A percentile compares a stretch with the other conserved stretches of the same genome.
Evolutionary conservation across 2,888 invertebrate genomes (phyloP).

Genomic region (Dinocampus coccinellae): DNA sequence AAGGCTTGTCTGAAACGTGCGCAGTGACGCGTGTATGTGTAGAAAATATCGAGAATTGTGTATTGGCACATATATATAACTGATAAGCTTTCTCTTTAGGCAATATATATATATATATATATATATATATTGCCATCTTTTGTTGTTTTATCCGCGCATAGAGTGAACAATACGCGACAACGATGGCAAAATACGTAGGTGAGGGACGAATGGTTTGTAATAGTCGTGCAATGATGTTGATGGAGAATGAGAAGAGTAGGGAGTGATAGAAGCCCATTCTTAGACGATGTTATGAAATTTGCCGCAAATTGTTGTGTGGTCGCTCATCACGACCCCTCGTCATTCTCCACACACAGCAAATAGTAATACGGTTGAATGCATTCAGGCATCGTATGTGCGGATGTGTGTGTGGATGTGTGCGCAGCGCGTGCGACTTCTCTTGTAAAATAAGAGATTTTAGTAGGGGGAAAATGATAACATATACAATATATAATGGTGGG

Average conservation of each 20-base stretch:
- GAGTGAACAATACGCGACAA: constrained; percentile 4
- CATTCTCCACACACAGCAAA: background rate
- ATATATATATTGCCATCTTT: constrained; percentile 22
- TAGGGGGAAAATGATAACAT: background rate
- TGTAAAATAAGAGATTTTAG: background rate
- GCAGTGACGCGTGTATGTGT: constrained; percentile 32
- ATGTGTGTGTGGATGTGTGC: background rate
- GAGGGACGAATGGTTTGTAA: background rate
- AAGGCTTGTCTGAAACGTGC: background rate
- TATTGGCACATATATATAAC: constrained; percentile 31
- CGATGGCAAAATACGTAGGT: background rate
- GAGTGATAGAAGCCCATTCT: background rate
- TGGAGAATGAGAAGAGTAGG: background rate
- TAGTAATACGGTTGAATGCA: constrained; percentile 7
- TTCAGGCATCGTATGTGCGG: background rate
- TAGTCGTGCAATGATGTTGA: background rate
- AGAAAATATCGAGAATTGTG: constrained; percentile 37
- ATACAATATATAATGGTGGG: background rate
- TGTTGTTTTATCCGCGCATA: constrained; percentile 2
- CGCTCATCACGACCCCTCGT: constrained; percentile 3
- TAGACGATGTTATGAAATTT: constrained; percentile 23
- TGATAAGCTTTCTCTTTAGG: constrained; percentile 42
- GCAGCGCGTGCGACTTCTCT: background rate
- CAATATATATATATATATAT: no score
- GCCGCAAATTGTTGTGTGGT: constrained; percentile 14